Base-by-base conservation (phyloP, 1,140 invertebrate species). In the Cherax quadricarinatus region DNA sequence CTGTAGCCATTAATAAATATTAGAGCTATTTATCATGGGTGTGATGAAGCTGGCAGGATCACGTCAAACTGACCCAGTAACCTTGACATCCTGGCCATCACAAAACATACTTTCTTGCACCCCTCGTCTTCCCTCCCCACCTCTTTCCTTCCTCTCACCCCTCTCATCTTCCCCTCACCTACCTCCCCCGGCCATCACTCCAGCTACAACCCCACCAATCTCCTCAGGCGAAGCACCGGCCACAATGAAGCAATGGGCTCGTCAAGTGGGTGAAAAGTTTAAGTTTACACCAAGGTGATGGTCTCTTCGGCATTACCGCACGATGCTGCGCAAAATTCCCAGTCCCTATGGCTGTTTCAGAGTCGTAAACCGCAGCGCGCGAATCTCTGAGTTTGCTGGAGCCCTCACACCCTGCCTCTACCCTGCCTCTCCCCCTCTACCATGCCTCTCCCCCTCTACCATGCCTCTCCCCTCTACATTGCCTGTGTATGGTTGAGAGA, bases 251-350 rank as follows among this genome's bases (percentile, higher is more conserved):
- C 84, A 86, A 86, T 86, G 84, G 84, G 2, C 84, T 86, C 84
- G 84, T 86, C 60, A 86, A 73, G 84, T 73, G 62, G 84, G 84
- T 73, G 84, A 86, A 86, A 86, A 86, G 84, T 86, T 62, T 62
- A 86, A 86, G 84, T 86, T 86, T 86, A 86, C 84, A 86, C 62
- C 62, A 86, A 86, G 84, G 84, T 70, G 84, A 86, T 86, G 84
- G 84, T 41, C 84, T 86, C 84, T 73, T 86, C 66, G 30, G 84
- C 84, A 86, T 86, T 86, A 86, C 84, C 57, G 62, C 62, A 62
- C 84, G 84, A 86, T 86, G 84, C 60, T 57, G 84, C 62, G 48
- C 57, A 86, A 86, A 86, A 86, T 86, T 86, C 84, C 84, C 84
- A 86, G 60, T 86, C 84, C 84, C 84, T 86, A 86, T 73, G 84